phyloP scores from a whole-genome alignment of 1,140 invertebrate genomes.

The Littorina saxatilis region DNA sequence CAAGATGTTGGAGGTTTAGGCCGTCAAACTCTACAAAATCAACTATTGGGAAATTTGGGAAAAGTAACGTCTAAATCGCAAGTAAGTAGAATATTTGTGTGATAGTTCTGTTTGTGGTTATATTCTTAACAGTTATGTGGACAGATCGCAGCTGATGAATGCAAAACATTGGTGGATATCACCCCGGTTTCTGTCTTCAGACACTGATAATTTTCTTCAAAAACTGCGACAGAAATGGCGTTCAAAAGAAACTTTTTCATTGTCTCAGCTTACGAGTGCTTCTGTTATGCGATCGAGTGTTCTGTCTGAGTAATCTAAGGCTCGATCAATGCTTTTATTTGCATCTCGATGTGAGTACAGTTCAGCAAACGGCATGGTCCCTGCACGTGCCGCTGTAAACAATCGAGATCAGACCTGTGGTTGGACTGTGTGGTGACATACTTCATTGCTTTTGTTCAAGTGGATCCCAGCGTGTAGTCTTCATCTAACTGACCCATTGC shows the following conservation, averaged over 20 bases:
- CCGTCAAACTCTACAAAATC: conserved; percentile 68
- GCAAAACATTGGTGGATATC: conserved; percentile 46
- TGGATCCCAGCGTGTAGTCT: conserved; percentile 16
- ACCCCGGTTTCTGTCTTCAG: conserved; percentile 54
- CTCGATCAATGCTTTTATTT: not conserved
- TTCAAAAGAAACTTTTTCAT: conserved; percentile 65
- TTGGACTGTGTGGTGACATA: conserved; percentile 27
- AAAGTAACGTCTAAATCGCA: conserved; percentile 8
- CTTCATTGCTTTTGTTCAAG: conserved; percentile 44
- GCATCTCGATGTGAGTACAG: not conserved
- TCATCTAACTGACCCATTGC: conserved; percentile 6
- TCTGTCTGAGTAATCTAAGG: not conserved
- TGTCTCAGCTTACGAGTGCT: conserved; percentile 27
- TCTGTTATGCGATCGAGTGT: not conserved
- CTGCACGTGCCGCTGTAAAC: conserved; percentile 20
- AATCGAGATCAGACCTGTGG: not conserved
- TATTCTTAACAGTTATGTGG: not conserved
- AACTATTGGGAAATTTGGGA: conserved; percentile 53
- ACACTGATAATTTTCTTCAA: conserved; percentile 59
- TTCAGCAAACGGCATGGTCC: not conserved
- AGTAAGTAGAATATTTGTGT: conserved; percentile 32
- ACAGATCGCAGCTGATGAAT: conserved; percentile 32
- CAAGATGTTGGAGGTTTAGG: conserved; percentile 69
- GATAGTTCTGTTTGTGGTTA: not conserved
- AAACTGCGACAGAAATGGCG: conserved; percentile 68